Conservation (phyloP, 2,113 vertebrate genomes). For the Herpailurus yagouaroundi region DNA sequence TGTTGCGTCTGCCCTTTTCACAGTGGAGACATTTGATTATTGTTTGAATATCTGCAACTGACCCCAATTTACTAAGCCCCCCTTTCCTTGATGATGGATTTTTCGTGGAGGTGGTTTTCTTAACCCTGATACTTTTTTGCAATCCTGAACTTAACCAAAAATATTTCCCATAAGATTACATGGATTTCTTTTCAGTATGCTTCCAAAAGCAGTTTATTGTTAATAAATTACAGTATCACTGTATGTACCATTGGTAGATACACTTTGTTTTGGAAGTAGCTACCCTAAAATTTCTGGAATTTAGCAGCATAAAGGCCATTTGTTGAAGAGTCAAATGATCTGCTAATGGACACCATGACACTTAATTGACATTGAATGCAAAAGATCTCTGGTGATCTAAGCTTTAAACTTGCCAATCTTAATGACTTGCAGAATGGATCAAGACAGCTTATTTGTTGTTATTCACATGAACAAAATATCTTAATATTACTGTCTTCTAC, state of each 20-base stretch:
- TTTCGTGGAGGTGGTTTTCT: background rate
- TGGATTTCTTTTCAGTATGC: background rate
- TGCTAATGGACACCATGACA: background rate
- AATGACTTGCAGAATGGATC: constrained; percentile 30
- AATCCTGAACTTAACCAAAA: background rate
- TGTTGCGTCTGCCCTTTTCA: background rate
- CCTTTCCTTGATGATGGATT: background rate
- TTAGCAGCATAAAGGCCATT: background rate
- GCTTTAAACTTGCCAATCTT: constrained; percentile 10
- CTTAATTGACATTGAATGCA: background rate
- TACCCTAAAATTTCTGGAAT: background rate
- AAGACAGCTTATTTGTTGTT: constrained; percentile 21
- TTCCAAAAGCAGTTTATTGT: constrained; percentile 27
- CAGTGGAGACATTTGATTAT: background rate
- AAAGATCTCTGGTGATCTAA: background rate
- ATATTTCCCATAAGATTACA: background rate
- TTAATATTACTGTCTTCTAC: background rate
- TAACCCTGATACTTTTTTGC: background rate
- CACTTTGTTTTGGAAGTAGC: background rate
- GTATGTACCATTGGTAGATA: background rate
- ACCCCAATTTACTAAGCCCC: background rate
- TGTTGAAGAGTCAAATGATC: constrained; percentile 12
- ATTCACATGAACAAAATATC: constrained; percentile 10
- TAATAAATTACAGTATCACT: background rate
- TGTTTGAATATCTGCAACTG: background rate